phyloP scores from a whole-genome alignment of 2,113 vertebrate genomes.

The Xenotilapia flavipinnis region DNA sequence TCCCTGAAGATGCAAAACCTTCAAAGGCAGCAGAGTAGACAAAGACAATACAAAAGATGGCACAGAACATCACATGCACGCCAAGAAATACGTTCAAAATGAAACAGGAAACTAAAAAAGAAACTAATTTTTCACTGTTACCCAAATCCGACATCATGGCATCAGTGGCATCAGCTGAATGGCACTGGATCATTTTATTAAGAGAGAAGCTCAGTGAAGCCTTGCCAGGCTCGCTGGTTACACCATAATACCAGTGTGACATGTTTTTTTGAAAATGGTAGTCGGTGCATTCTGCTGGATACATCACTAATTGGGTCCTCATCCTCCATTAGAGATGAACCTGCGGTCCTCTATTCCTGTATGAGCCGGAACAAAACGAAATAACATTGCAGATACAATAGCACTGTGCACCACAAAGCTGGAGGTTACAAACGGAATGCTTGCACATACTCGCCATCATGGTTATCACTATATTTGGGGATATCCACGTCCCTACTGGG shows the following conservation, averaged over 20 bases:
- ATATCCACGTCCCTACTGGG: not conserved
- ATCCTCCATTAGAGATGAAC: not conserved
- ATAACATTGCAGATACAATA: not conserved
- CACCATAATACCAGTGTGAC: not conserved
- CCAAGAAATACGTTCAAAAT: not conserved
- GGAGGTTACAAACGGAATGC: not conserved
- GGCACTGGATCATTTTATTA: not conserved
- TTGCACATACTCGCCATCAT: not conserved
- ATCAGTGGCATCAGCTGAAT: not conserved
- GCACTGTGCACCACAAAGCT: not conserved
- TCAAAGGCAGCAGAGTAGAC: not conserved
- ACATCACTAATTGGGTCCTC: not conserved
- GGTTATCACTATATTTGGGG: not conserved
- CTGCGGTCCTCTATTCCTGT: not conserved
- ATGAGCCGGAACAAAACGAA: not conserved
- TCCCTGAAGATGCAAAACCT: not conserved
- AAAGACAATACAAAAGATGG: accelerated
- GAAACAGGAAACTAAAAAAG: not conserved
- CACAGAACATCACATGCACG: not conserved
- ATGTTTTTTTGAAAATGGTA: not conserved
- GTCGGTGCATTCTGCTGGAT: not conserved
- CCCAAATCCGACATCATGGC: not conserved
- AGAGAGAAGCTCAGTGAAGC: not conserved
- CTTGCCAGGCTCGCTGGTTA: not conserved
- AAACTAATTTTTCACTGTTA: not conserved